phyloP scores from a whole-genome alignment of 2,888 invertebrate genomes.

The Plagodis dolabraria region DNA sequence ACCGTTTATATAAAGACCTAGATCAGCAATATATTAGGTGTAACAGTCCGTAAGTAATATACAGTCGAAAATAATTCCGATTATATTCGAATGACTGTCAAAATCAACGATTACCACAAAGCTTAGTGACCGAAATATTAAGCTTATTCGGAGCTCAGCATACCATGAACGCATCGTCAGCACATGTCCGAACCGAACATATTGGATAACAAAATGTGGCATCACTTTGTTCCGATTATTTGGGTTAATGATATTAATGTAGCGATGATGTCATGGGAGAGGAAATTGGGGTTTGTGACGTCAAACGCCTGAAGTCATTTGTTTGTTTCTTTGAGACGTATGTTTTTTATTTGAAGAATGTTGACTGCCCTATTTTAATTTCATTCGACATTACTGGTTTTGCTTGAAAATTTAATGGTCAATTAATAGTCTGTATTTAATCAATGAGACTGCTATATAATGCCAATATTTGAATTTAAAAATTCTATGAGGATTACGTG shows the following conservation, averaged over 20 bases:
- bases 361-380: no score
- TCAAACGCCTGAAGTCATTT: conserved; percentile 12
- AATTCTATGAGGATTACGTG: no score
- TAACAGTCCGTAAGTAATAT: no score
- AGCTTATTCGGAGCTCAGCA: conserved; percentile 15
- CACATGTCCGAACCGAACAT: conserved; percentile 38
- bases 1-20: no score
- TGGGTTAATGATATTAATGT: conserved; percentile 39
- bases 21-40: no score
- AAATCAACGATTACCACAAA: conserved; percentile 13
- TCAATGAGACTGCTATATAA: no score
- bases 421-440: no score
- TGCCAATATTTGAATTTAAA: no score
- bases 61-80: no score
- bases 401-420: no score
- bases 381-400: no score
- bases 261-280: conserved; percentile 32
- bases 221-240: conserved; percentile 22
- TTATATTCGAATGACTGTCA: conserved; percentile 18
- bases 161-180: conserved; percentile 30
- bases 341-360: no score
- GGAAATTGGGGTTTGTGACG: conserved; percentile 15
- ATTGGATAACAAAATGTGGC: conserved; percentile 27
- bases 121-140: conserved; percentile 16
- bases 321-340: conserved; percentile 2